These are phyloP conservation scores for Labroides dimidiatus DNA, from an alignment of 2,797 vertebrate species.

Conservation along the genomic window DNA sequence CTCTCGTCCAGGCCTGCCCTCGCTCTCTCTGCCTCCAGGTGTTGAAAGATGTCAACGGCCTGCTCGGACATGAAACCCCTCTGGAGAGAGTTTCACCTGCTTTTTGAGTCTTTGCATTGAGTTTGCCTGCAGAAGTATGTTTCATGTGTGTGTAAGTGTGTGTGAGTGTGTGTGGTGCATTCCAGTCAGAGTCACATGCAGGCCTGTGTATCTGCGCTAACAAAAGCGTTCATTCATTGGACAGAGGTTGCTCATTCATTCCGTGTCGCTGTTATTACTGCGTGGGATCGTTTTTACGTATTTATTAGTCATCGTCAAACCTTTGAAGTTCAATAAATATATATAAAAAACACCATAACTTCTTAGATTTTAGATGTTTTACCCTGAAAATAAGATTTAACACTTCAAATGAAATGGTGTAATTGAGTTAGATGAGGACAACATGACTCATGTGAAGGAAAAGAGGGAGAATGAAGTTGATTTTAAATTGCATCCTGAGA, in stretches of 20 bases:
- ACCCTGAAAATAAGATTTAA: too few species aligned
- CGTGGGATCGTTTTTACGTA: neutral
- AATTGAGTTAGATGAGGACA: too few species aligned
- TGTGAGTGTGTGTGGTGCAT: slow-evolving; percentile 36
- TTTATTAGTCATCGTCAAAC: neutral
- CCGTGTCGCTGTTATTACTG: slow-evolving; percentile 1
- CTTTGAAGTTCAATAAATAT: neutral
- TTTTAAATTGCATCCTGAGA: too few species aligned
- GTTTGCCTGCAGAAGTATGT: neutral
- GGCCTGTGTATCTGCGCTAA: slow-evolving; percentile 44
- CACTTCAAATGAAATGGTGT: too few species aligned
- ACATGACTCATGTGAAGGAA: too few species aligned
- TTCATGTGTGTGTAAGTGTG: neutral
- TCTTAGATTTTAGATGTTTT: too few species aligned
- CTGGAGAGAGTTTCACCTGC: neutral
- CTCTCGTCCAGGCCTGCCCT: neutral
- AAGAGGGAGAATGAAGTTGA: too few species aligned
- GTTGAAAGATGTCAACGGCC: neutral
- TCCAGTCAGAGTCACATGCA: slow-evolving; percentile 68
- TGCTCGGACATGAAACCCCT: slow-evolving; percentile 2
- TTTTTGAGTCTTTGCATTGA: too few species aligned
- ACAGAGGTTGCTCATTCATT: slow-evolving; percentile 47
- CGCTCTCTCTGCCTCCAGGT: slow-evolving; percentile 7
- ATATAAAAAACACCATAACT: neutral
- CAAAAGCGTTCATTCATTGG: slow-evolving; percentile 68